Evolutionary conservation across 2,888 invertebrate species (phyloP), one percentile per base, ranked within the genome.

Genomic region (Microchrysa polita): DNA sequence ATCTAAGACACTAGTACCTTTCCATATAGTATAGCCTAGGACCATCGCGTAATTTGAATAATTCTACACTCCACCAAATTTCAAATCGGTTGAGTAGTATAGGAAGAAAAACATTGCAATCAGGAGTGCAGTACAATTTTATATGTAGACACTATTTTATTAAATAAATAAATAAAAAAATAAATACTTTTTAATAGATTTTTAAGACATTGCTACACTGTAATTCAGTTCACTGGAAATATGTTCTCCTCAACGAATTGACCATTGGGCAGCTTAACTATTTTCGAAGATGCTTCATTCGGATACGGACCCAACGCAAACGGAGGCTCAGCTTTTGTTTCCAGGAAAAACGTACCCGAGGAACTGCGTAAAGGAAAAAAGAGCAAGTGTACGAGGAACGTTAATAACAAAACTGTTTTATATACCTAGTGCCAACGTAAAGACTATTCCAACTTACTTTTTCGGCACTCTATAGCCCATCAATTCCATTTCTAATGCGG

Each of bases 391-490:
- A 53, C 9, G n/a, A 10, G n/a, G 10, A 42, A 42, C 42, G 7
- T 42, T 42, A 42, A 12, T 9, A 9, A 42, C 42, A 42, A 42
- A 42, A 9, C 12, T 42, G 42, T n/a, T n/a, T n/a, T n/a, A n/a
- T 12, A 42, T 42, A 9, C 7, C 42, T 42, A 12, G 12, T 9
- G 55, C 7, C 57, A 16, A 4, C 23, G n/a, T n/a, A n/a, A n/a
- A n/a, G n/a, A n/a, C n/a, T n/a, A n/a, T 10, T 40, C 10, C 7
- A 7, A 48, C 85, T 83, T 80, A 89, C 89, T 85, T 83, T 27
- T 74, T 75, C 23, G 86, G 79, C 0, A 87, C 85, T 75, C 86
- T 79, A 80, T 88, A 88, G 9, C 89, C 89, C 81, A 87, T 88
- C 1, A 86, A 81, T 0, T 86, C 86, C 1, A 78, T 78, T 57